Conservation (phyloP, 2,113 vertebrate species). For the Tragelaphus imberbis region DNA sequence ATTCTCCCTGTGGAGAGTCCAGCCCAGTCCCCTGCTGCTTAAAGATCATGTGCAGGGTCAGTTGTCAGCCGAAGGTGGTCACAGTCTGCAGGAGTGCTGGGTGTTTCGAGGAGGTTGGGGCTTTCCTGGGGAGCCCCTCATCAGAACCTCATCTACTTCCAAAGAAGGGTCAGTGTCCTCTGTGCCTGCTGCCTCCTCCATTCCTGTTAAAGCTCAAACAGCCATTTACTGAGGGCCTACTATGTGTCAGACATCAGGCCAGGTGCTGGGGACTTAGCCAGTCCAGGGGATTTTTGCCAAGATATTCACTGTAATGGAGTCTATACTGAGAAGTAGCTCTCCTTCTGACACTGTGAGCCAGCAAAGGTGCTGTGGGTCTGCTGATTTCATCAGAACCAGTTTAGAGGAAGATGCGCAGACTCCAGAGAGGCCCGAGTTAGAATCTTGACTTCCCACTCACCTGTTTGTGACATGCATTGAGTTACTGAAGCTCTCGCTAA, state of each 20-base stretch:
- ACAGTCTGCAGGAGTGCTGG: neutral
- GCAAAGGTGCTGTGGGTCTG: neutral
- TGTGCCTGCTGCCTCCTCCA: neutral
- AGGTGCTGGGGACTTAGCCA: neutral
- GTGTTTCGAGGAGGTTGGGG: neutral
- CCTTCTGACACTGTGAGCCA: neutral
- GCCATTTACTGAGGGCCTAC: neutral
- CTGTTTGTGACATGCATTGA: neutral
- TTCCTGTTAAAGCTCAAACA: neutral
- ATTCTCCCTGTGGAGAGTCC: neutral
- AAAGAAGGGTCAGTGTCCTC: neutral
- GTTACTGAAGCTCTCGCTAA: neutral
- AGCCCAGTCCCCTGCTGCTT: neutral
- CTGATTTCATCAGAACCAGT: neutral
- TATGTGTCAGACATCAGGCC: neutral
- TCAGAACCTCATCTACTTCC: neutral
- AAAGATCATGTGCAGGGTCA: neutral
- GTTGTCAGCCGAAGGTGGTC: neutral
- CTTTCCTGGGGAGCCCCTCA: neutral
- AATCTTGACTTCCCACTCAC: neutral
- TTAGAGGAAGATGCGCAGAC: neutral
- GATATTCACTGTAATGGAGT: neutral
- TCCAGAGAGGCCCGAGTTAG: neutral
- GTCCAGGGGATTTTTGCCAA: neutral
- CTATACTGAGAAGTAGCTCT: neutral